A percentile compares a stretch with the other conserved stretches of the same genome.
phyloP scores from a whole-genome alignment of 2,797 vertebrate species.

The Linurgus olivaceus region DNA sequence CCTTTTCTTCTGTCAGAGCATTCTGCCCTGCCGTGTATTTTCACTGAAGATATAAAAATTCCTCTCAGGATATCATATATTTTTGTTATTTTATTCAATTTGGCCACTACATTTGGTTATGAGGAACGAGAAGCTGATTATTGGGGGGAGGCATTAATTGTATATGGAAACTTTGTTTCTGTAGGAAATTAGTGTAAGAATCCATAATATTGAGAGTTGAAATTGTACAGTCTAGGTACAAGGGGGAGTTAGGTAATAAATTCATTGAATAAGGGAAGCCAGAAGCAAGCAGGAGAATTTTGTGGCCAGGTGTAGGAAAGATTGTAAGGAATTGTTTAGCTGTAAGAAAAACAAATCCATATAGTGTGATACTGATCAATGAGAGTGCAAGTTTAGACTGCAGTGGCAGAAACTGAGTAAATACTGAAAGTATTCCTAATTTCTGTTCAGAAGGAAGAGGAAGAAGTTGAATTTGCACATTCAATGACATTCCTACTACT shows the following conservation, averaged over 20 bases:
- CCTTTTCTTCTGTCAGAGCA: background rate
- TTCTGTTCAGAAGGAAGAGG: background rate
- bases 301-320: background rate
- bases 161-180: background rate
- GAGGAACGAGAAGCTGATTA: background rate
- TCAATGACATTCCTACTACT: background rate
- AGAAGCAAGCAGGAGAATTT: background rate
- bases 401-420: background rate
- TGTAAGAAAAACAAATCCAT: background rate
- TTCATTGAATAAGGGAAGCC: background rate
- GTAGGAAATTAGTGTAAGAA: background rate
- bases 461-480: background rate
- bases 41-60: background rate
- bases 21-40: background rate
- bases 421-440: background rate
- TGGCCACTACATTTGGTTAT: background rate
- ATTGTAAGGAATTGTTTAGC: background rate
- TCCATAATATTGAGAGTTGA: background rate
- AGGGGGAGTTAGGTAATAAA: background rate
- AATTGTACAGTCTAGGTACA: background rate
- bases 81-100: background rate
- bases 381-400: background rate
- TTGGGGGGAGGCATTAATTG: fast-evolving
- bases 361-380: background rate
- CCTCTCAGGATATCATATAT: background rate